These are phyloP conservation scores for Hephaestus fuliginosus DNA, from an alignment of 2,797 vertebrate genomes.

Conservation along the genomic window DNA sequence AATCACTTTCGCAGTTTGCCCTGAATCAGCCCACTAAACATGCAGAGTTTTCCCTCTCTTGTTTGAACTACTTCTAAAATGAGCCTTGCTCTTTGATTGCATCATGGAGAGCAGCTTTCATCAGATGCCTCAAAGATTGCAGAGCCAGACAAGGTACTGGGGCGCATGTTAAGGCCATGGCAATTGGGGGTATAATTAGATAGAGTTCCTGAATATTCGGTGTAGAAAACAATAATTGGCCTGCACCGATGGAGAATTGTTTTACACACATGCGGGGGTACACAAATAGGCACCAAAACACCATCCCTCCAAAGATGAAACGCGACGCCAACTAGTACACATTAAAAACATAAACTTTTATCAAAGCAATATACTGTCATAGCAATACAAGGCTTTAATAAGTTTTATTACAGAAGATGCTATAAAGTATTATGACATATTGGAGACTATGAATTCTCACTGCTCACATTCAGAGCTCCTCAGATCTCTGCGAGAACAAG, in stretches of 20 bases:
- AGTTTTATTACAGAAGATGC: slow-evolving; percentile 60
- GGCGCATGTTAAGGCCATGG: slow-evolving; percentile 67
- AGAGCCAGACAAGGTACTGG: slow-evolving; percentile 71
- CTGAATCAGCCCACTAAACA: slow-evolving; percentile 75
- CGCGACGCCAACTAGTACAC: slow-evolving; percentile 13
- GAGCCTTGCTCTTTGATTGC: slow-evolving; percentile 86
- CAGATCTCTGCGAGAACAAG: slow-evolving; percentile 55
- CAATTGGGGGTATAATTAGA: slow-evolving; percentile 70
- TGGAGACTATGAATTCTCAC: slow-evolving; percentile 56
- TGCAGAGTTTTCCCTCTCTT: slow-evolving; percentile 64
- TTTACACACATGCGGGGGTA: slow-evolving; percentile 38
- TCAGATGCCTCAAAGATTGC: slow-evolving; percentile 81
- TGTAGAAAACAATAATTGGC: slow-evolving; percentile 68
- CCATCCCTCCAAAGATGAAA: slow-evolving; percentile 22
- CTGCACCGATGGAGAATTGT: slow-evolving; percentile 30
- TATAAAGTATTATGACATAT: slow-evolving; percentile 70
- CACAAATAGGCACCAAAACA: slow-evolving; percentile 30
- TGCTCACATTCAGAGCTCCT: slow-evolving; percentile 63
- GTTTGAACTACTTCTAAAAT: slow-evolving; percentile 78
- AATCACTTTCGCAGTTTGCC: slow-evolving; percentile 68
- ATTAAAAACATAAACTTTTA: slow-evolving; percentile 61
- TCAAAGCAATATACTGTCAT: slow-evolving; percentile 54
- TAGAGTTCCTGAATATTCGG: slow-evolving; percentile 65
- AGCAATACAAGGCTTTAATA: slow-evolving; percentile 57
- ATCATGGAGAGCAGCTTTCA: slow-evolving; percentile 85